Evolutionary conservation across 2,888 invertebrate genomes (phyloP).

Genomic region (Copidosoma aretas): DNA sequence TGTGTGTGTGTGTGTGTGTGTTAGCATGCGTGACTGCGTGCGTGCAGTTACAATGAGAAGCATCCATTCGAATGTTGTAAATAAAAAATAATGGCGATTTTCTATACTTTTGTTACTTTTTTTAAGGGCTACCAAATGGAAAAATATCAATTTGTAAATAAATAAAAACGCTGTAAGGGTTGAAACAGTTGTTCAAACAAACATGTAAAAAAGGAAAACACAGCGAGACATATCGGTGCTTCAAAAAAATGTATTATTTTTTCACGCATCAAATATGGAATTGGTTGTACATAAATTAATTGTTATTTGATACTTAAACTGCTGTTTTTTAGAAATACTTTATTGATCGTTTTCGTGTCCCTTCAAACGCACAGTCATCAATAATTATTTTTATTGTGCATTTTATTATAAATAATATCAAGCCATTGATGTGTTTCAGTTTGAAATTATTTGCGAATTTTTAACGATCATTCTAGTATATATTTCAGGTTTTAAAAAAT

Average conservation of each 20-base stretch:
- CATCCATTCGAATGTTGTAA: constrained; percentile 29
- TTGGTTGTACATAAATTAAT: constrained; percentile 25
- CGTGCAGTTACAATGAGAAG: too few species aligned
- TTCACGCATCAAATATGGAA: constrained; percentile 24
- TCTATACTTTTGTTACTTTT: constrained; percentile 41
- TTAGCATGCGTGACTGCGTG: too few species aligned
- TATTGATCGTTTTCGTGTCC: neutral
- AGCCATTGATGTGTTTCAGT: too few species aligned
- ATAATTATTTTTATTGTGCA: too few species aligned
- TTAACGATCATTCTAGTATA: too few species aligned
- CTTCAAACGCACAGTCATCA: constrained; percentile 10
- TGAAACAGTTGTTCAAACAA: constrained; percentile 15
- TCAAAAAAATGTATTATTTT: constrained; percentile 3
- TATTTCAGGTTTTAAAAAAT: too few species aligned
- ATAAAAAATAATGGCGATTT: constrained; percentile 35
- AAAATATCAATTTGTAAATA: constrained; percentile 3
- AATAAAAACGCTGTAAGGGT: constrained; percentile 23
- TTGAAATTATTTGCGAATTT: too few species aligned
- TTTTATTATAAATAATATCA: too few species aligned
- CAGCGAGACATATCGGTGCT: constrained; percentile 40
- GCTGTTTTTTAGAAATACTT: neutral
- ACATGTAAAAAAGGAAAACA: constrained; percentile 17
- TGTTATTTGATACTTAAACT: constrained; percentile 8
- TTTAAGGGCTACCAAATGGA: constrained; percentile 28
- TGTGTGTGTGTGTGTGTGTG: too few species aligned